Conservation (phyloP, 2,113 vertebrate genomes). For the Hydrochoerus hydrochaeris region DNA sequence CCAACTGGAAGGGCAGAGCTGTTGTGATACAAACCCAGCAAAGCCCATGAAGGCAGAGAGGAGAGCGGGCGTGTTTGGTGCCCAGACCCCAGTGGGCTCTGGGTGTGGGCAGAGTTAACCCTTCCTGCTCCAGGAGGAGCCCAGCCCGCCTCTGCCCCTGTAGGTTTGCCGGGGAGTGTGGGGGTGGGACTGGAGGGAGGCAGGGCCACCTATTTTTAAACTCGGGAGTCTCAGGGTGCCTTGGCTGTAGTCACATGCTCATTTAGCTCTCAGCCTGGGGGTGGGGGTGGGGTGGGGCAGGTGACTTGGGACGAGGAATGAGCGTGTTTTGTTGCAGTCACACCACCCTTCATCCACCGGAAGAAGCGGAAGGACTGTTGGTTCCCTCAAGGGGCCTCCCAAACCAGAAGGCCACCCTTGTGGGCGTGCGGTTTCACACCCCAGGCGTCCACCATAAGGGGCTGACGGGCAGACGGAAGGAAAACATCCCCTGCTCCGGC, state of each 20-base stretch:
- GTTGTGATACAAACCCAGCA: conserved; percentile 84
- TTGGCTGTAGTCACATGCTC: conserved; percentile 22
- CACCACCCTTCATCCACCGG: conserved; percentile 63
- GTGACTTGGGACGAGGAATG: conserved; percentile 46
- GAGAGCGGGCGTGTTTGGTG: conserved; percentile 76
- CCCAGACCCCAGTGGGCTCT: conserved; percentile 64
- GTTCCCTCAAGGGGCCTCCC: conserved; percentile 57
- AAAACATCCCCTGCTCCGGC: conserved; percentile 59
- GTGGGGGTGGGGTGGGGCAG: neutral
- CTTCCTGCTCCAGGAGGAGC: conserved; percentile 2
- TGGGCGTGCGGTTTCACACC: conserved; percentile 77
- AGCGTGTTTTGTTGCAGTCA: conserved; percentile 60
- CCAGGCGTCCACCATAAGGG: conserved; percentile 57
- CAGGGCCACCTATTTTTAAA: conserved; percentile 48
- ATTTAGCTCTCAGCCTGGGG: neutral
- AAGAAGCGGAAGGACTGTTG: conserved; percentile 58
- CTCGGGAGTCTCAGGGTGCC: neutral
- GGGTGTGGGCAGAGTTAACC: conserved; percentile 73
- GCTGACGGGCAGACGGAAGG: conserved; percentile 62
- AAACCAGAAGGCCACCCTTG: conserved; percentile 70
- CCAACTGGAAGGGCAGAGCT: conserved; percentile 82
- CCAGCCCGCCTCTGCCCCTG: neutral
- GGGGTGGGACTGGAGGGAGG: neutral
- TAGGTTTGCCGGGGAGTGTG: neutral
- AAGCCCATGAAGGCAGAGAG: conserved; percentile 81